A percentile compares a stretch with the other conserved stretches of the same genome.
phyloP scores from a whole-genome alignment of 1,140 invertebrate species.

The Potamilus streckersoni region DNA sequence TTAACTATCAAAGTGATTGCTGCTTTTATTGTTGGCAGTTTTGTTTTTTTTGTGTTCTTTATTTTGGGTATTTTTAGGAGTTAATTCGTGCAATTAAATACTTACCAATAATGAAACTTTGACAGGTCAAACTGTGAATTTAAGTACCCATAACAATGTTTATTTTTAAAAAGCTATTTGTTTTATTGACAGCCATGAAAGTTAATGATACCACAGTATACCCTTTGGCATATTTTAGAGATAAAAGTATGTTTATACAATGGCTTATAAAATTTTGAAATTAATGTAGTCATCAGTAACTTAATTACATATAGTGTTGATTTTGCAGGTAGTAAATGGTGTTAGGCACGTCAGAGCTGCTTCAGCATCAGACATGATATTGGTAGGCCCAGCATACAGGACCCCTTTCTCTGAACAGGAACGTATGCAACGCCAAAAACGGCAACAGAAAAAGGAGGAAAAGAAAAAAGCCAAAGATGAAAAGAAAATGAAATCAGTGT shows the following conservation, averaged over 20 bases:
- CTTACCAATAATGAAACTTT: too few relatives aligned
- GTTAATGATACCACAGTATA: not conserved
- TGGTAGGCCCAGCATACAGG: slow-evolving; percentile 54
- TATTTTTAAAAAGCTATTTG: too few relatives aligned
- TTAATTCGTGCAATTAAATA: too few relatives aligned
- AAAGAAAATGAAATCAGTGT: slow-evolving; percentile 48
- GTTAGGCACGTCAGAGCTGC: slow-evolving; percentile 27
- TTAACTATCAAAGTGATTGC: too few relatives aligned
- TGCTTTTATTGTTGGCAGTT: too few relatives aligned
- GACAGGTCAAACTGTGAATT: too few relatives aligned
- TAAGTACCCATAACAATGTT: too few relatives aligned
- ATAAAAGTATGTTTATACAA: not conserved
- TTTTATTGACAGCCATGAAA: not conserved
- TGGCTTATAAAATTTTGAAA: not conserved
- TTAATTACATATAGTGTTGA: too few relatives aligned
- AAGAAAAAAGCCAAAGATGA: slow-evolving; percentile 54
- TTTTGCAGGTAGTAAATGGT: slow-evolving; percentile 20
- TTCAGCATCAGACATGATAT: slow-evolving; percentile 22
- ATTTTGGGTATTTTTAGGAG: too few relatives aligned
- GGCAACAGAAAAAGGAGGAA: slow-evolving; percentile 55
- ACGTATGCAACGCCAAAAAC: slow-evolving; percentile 39
- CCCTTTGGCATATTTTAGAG: not conserved
- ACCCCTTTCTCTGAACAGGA: slow-evolving; percentile 54
- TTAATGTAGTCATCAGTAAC: slow-evolving; percentile 4
- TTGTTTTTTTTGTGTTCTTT: too few relatives aligned